Evolutionary conservation across 2,888 invertebrate genomes (phyloP), one percentile per base, ranked within the genome.

Genomic region (Stenurella melanura): DNA sequence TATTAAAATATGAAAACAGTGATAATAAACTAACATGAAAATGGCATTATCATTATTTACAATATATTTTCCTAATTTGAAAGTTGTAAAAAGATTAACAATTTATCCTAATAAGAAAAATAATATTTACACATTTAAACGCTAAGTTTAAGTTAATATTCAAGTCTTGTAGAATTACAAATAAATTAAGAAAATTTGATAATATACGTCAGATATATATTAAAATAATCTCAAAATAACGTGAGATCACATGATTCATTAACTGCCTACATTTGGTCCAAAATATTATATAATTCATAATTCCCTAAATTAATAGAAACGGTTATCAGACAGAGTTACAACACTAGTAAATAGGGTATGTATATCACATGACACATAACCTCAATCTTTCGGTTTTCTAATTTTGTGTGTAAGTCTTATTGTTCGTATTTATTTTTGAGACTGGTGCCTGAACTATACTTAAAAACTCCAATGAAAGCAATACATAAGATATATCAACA

Each of bases 91-190:
- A 81, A 81, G 78, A 78, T 75, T 81, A 81, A 81, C 80, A 80
- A 77, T 78, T 77, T 78, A 71, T 76, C 74, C 74, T 78, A 80
- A 66, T 67, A 58, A 77, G 77, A 77, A 79, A 75, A 75, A 50
- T 76, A 77, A 74, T 81, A 81, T 81, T 42, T 81, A 81, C 81
- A 81, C 71, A 73, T 78, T 75, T 78, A 74, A 71, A 67, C 68
- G 19, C 76, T 80, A 81, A 63, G 58, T 72, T 75, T 78, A 71
- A 70, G 72, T 73, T 77, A 78, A 67, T 74, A 78, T 75, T 81
- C 77, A 80, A 81, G 81, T 81, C 81, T 81, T 81, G 80, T 78
- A 76, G 81, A 79, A 80, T 75, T 78, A 77, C 76, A 78, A 79
- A 81, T 78, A 77, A 81, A 77, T 73, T 75, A 70, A 56, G 81